phyloP scores from a whole-genome alignment of 2,888 invertebrate genomes.

The Embidobia sp. region DNA sequence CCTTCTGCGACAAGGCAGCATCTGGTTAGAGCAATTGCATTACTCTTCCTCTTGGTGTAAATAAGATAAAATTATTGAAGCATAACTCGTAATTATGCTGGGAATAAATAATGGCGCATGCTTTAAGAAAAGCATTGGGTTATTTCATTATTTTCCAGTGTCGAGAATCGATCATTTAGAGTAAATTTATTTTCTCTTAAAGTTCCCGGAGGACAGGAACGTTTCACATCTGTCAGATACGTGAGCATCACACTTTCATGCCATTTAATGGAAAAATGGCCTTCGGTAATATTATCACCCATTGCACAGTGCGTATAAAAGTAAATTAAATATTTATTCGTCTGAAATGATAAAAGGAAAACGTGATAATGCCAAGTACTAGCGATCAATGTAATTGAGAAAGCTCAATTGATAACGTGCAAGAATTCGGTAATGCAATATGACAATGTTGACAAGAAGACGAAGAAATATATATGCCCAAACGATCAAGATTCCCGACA shows the following conservation, averaged over 20 bases:
- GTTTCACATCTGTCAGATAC: too few species aligned
- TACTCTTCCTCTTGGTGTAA: slow-evolving; percentile 1
- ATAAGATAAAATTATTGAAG: slow-evolving; percentile 5
- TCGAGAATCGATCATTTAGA: too few species aligned
- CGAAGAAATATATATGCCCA: slow-evolving; percentile 1
- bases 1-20: slow-evolving; percentile 23
- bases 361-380: slow-evolving; percentile 7
- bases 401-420: slow-evolving; percentile 44
- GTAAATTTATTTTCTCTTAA: too few species aligned
- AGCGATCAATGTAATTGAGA: slow-evolving; percentile 28
- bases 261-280: neutral
- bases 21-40: slow-evolving; percentile 10
- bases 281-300: slow-evolving; percentile 3
- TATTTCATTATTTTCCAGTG: too few species aligned
- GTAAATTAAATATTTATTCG: slow-evolving; percentile 33
- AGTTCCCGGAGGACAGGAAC: too few species aligned
- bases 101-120: slow-evolving; percentile 4
- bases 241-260: too few species aligned
- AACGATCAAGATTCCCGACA: slow-evolving; percentile 4
- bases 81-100: slow-evolving; percentile 16
- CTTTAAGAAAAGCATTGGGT: too few species aligned
- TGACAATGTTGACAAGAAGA: slow-evolving; percentile 15
- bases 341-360: slow-evolving; percentile 8
- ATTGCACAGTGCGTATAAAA: slow-evolving; percentile 1
- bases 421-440: slow-evolving; percentile 52